Base-by-base conservation (phyloP, 1,140 invertebrate species). In the Papilio xuthus region DNA sequence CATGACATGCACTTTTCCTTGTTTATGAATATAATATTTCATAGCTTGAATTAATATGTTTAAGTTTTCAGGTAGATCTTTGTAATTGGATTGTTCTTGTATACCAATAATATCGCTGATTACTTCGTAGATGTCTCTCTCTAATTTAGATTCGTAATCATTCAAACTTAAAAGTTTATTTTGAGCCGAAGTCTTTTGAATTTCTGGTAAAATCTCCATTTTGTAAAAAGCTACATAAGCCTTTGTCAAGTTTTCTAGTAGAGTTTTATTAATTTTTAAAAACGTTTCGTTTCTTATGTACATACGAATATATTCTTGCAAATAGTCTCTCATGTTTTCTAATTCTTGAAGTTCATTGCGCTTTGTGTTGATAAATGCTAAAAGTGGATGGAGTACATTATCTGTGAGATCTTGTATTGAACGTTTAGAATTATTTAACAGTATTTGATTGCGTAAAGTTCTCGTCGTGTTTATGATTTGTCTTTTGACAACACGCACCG, bases 51-150 rank as follows among this genome's bases (percentile, higher is more conserved):
- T 79, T 10, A 90, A 74, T 42, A 79, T 26, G 75, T 80, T 84
- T 56, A 90, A 77, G 18, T 88, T 81, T 12, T 80, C 60, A 12
- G 85, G 80, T 0, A 89, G 15, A 50, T 82, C 12, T 18, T 79
- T 50, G 13, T 41, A 28, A 28, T 70, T 12, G 8, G 44, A 44
- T 44, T 77, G 37, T 80, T 81, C 86, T 82, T 86, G 81, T 50
- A 90, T 84, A 9, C 18, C 32, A 28, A 77, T 28, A 15, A 89
- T 63, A 73, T 89, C 85, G 76, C 37, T 80, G 42, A 89, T 78
- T 6, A 88, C 89, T 79, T 85, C 83, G 37, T 85, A 82, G 13
- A 89, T 84, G 77, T 91, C 88, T 6, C n/a, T 73, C 83, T 88
- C 86, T 32, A 89, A 63, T 84, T 90, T 90, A 50, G 72, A 42